Evolutionary conservation across 2,113 vertebrate genomes (phyloP), one percentile per base, ranked within the genome.

Genomic region (Leptobrachium leishanense): DNA sequence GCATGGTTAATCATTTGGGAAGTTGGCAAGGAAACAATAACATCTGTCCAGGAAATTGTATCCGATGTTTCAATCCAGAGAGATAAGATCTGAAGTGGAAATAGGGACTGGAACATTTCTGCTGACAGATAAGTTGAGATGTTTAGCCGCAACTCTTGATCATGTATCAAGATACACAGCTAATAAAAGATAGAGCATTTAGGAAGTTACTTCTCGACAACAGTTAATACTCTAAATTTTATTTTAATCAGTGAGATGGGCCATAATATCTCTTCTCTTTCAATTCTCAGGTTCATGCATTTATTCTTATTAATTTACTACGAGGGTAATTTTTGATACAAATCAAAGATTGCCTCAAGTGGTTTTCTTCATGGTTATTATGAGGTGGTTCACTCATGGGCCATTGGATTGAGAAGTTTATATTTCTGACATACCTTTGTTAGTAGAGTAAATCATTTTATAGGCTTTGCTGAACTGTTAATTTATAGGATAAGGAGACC

Each of bases 71-170:
- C 78, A 59, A 74, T 71, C 53, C 54, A 15, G 71, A 62, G 42
- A 74, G 78, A 81, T 81, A 81, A 81, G 71, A 81, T 81, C 78
- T 81, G 72, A 81, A 81, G 78, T 81, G 78, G 78, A 81, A 68
- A 81, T 50, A 74, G 64, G 64, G 50, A 74, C 78, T 40, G 43
- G 72, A 68, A 74, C 72, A 74, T 81, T 81, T 81, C 57, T 55
- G 78, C 41, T 81, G 78, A 81, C 72, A 74, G 78, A 81, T 46
- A 53, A 59, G 78, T 81, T 74, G 78, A 74, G 78, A 80, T 74
- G 71, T 74, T 74, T 81, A 81, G 73, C 70, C 20, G 57, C 53
- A 12, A 59, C 72, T 81, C 78, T 81, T 81, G 78, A 81, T 81
- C 78, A 46, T 74, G 72, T 80, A 81, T 74, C 64, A 80, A 68